phyloP scores from a whole-genome alignment of 2,113 vertebrate genomes.

The Dermatemys mawii region DNA sequence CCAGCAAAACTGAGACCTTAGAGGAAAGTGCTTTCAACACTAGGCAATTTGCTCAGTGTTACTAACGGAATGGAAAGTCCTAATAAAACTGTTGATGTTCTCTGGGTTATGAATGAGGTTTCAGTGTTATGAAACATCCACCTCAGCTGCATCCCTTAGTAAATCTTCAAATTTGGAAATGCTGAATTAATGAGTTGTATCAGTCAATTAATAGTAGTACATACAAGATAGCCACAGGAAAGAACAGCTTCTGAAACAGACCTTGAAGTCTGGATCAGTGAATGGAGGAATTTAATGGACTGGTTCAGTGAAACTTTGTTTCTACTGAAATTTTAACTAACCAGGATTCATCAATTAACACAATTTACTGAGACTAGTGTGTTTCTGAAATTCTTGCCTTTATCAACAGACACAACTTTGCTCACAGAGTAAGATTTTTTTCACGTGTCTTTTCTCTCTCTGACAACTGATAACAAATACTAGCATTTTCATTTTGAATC shows the following conservation, averaged over 20 bases:
- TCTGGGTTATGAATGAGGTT: neutral
- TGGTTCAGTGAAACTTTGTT: neutral
- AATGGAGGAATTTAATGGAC: neutral
- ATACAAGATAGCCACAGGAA: neutral
- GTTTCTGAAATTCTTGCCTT: neutral
- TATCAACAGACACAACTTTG: neutral
- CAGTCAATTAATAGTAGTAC: neutral
- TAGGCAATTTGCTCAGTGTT: neutral
- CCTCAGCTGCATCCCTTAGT: neutral
- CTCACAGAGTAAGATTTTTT: slow-evolving; percentile 16
- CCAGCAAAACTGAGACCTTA: neutral
- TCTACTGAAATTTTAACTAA: slow-evolving; percentile 19
- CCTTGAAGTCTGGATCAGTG: neutral
- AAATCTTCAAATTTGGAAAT: neutral
- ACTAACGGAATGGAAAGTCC: neutral
- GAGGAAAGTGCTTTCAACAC: neutral
- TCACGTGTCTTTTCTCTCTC: neutral
- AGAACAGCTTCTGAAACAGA: neutral
- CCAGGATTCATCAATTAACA: neutral
- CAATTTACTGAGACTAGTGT: neutral
- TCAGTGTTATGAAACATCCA: neutral
- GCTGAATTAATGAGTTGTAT: neutral
- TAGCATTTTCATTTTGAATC: neutral
- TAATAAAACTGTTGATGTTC: neutral
- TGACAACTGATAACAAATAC: neutral